Evolutionary conservation across 2,888 invertebrate species (phyloP), one percentile per base, ranked within the genome.

Genomic region (Peribatodes rhomboidaria): DNA sequence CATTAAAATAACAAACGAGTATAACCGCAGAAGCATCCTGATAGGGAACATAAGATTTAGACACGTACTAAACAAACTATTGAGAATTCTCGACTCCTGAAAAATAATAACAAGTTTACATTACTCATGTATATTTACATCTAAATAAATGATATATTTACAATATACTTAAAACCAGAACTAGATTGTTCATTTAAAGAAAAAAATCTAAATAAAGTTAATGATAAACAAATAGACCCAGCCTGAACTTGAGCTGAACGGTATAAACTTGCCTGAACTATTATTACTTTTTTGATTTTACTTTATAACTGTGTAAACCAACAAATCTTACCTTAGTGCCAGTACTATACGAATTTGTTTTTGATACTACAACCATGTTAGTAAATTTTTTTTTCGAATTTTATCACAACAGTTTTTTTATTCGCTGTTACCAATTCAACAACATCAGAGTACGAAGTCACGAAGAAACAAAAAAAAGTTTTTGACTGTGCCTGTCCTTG

Each of bases 1-100:
- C 74, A 92, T 83, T 60, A 95, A 76, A 50, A 95, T 92, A 58
- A 92, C 84, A 22, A 94, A 73, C 10, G 95, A 95, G 81, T 95
- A 95, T 0, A 92, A 62, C 74, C 88, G 87, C 6, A 95, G 75
- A 67, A 95, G 76, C 94, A 95, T 94, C 72, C 87, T 91, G 56
- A 94, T 79, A 16, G 92, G 93, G 64, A 90, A 89, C 81, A 93
- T 84, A 41, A 92, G 77, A 71, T 86, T 86, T 33, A 91, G 61
- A 7, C 87, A 49, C 46, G 81, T 70, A 64, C 82, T 82, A n/a
- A 87, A 69, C 2, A 86, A 60, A 18, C 69, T 79, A 58, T 80
- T 84, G 13, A 79, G 46, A 6, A 74, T 57, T 31, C 71, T 79
- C 14, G 71, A 69, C 62, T 87, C 85, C 89, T 89, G 80, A 54